These are phyloP conservation scores for Drosophila saltans DNA, from an alignment of 1,140 invertebrate species.

Conservation along the genomic window DNA sequence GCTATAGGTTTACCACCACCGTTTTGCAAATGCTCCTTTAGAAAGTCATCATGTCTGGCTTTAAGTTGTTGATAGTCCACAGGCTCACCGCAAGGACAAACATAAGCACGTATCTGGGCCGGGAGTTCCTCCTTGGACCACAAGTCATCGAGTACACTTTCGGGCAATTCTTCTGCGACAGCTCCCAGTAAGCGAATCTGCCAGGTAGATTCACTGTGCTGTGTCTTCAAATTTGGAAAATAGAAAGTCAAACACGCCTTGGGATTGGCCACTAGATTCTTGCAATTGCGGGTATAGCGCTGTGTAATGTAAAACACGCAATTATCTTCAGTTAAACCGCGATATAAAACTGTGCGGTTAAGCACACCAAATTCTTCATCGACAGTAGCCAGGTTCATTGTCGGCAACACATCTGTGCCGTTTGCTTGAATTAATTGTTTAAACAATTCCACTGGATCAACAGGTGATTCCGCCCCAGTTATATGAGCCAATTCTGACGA, in stretches of 20 bases:
- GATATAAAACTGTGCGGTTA: conserved; percentile 71
- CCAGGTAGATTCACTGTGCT: conserved; percentile 36
- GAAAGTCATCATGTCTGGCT: conserved; percentile 55
- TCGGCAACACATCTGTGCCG: neutral
- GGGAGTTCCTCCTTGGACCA: conserved; percentile 64
- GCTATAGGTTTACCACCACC: conserved; percentile 32
- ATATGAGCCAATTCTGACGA: conserved; percentile 59
- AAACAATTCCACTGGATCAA: conserved; percentile 58
- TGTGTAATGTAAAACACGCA: conserved; percentile 71
- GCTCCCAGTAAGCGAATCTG: conserved; percentile 70
- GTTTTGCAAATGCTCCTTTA: conserved; percentile 35
- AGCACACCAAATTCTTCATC: conserved; percentile 69
- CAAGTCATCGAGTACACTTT: conserved; percentile 43
- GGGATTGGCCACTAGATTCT: conserved; percentile 63
- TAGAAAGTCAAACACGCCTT: conserved; percentile 54
- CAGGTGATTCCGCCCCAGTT: conserved; percentile 19
- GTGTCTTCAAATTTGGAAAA: conserved; percentile 34
- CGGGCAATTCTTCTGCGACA: conserved; percentile 57
- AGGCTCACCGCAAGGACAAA: conserved; percentile 71
- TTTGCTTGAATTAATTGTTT: conserved; percentile 35
- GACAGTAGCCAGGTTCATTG: conserved; percentile 73
- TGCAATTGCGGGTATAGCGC: conserved; percentile 64
- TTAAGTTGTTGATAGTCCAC: conserved; percentile 56
- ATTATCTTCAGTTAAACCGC: conserved; percentile 57
- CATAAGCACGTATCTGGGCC: conserved; percentile 57